Percentiles rank a stretch among this genome's conserved stretches.
phyloP scores from a whole-genome alignment of 2,888 invertebrate genomes.

The Oscheius sp. region DNA sequence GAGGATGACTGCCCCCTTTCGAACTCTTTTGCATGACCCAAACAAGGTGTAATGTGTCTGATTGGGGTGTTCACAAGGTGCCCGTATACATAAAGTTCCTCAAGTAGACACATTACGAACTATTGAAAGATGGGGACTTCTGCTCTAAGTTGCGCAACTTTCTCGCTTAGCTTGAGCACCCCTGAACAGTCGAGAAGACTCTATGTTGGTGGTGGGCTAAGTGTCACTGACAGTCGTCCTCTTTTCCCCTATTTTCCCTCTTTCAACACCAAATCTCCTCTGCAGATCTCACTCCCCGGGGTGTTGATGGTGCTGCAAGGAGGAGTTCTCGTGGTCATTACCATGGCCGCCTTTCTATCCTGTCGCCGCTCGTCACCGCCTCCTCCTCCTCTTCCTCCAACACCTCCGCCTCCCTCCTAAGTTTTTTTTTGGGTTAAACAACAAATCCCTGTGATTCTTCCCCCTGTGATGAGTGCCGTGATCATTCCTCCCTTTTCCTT shows the following conservation, averaged over 20 bases:
- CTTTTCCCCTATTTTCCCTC: neutral
- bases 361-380: constrained; percentile 39
- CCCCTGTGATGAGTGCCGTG: constrained; percentile 36
- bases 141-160: neutral
- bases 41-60: no score
- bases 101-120: neutral
- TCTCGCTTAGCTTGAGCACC: neutral
- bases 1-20: neutral
- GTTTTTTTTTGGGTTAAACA: neutral
- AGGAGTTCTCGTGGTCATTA: constrained; percentile 50
- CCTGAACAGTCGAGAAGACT: no score
- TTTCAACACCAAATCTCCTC: constrained; percentile 3
- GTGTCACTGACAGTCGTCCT: constrained; percentile 27
- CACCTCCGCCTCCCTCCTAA: constrained; percentile 4
- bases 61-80: no score
- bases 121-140: neutral
- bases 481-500: neutral
- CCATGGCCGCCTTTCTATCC: constrained; percentile 42
- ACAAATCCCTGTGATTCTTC: constrained; percentile 5
- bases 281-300: constrained; percentile 59
- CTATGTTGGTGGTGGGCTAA: constrained; percentile 12
- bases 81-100: no score
- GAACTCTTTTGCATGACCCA: constrained; percentile 2
- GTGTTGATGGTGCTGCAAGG: constrained; percentile 54
- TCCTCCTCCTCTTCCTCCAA: constrained; percentile 1